Evolutionary conservation across 2,797 vertebrate genomes (phyloP).

Genomic region (Chelon labrosus): DNA sequence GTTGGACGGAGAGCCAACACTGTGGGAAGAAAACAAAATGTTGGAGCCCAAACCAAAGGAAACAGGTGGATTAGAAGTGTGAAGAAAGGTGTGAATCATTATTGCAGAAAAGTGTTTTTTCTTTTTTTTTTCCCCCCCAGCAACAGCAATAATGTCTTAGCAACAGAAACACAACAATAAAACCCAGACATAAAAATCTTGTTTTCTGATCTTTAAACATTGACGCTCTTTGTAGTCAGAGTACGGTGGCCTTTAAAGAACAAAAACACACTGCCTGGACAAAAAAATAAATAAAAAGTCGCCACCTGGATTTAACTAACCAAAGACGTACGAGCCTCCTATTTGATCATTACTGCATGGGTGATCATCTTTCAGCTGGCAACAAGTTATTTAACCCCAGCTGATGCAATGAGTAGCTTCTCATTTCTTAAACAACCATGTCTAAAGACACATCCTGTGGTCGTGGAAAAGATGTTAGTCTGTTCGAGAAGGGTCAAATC

Average conservation of each 20-base stretch:
- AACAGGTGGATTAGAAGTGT: constrained; percentile 73
- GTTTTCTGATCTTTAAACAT: constrained; percentile 36
- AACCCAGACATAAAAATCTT: constrained; percentile 25
- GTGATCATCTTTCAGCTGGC: no score
- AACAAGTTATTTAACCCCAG: no score
- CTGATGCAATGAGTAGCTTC: no score
- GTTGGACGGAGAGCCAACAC: constrained; percentile 88
- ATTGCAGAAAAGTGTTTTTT: constrained; percentile 52
- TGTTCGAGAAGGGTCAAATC: no score
- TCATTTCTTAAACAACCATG: no score
- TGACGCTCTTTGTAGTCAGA: neutral
- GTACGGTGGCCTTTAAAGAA: constrained; percentile 17
- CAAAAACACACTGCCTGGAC: neutral
- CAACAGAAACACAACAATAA: constrained; percentile 42
- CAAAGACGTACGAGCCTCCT: no score
- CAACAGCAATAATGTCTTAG: constrained; percentile 67
- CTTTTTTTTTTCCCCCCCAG: constrained; percentile 7
- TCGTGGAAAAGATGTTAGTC: no score
- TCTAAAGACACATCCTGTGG: no score
- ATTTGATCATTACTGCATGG: no score
- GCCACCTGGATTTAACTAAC: no score
- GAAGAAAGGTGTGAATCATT: constrained; percentile 68
- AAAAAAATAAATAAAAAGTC: no score
- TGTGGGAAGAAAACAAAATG: constrained; percentile 82
- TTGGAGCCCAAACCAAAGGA: constrained; percentile 77